Evolutionary conservation across 2,113 vertebrate species (phyloP).

Genomic region (Thamnaconus septentrionalis): DNA sequence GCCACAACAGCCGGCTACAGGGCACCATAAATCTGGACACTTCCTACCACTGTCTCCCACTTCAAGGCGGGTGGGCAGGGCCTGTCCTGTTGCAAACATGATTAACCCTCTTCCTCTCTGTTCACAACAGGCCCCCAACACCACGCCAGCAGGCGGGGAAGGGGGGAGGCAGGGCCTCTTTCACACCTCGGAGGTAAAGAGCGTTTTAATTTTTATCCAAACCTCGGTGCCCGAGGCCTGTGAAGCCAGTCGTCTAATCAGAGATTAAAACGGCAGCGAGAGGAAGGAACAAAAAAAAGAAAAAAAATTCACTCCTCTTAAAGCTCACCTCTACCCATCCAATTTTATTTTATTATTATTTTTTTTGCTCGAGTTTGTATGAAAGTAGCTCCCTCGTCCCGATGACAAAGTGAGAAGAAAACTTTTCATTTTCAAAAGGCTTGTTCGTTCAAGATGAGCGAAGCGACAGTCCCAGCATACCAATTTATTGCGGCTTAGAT

Average conservation of each 20-base stretch:
- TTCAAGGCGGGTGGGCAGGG: slow-evolving; percentile 74
- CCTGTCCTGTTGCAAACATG: slow-evolving; percentile 74
- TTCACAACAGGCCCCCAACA: slow-evolving; percentile 38
- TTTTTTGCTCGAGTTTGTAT: slow-evolving; percentile 34
- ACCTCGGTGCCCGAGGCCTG: too few species aligned
- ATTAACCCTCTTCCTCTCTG: slow-evolving; percentile 68
- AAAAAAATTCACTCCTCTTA: background rate
- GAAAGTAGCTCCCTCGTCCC: slow-evolving; percentile 30
- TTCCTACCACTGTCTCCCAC: slow-evolving; percentile 79
- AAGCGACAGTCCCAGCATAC: slow-evolving; percentile 64
- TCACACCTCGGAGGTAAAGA: slow-evolving; percentile 52
- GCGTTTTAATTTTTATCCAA: slow-evolving; percentile 14
- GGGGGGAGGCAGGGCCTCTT: slow-evolving; percentile 31
- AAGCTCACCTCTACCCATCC: background rate
- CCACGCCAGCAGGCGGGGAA: slow-evolving; percentile 29
- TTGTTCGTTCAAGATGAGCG: slow-evolving; percentile 61
- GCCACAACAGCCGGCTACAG: slow-evolving; percentile 52
- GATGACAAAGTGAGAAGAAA: slow-evolving; percentile 57
- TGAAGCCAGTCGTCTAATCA: too few species aligned
- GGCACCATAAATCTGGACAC: slow-evolving; percentile 79
- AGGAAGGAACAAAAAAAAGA: background rate
- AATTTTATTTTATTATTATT: background rate
- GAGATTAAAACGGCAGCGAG: slow-evolving; percentile 17
- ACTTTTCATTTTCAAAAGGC: slow-evolving; percentile 71
- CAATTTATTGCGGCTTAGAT: slow-evolving; percentile 63